Conservation (phyloP, 1,140 invertebrate species). For the Dreissena polymorpha region DNA sequence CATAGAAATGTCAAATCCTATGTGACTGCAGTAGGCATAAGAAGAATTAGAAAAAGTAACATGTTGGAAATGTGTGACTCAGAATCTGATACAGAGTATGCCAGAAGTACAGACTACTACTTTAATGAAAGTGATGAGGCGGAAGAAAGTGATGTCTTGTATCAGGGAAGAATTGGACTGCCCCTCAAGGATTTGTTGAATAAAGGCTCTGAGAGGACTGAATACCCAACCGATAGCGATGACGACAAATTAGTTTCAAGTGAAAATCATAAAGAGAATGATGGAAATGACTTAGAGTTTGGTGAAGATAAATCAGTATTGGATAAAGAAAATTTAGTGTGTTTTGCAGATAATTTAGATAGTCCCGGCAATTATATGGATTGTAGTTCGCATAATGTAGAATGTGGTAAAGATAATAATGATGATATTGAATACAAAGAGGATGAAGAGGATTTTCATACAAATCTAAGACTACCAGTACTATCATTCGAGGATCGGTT, state of each 20-base stretch:
- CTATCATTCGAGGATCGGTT: conserved; percentile 39
- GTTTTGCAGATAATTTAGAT: no score
- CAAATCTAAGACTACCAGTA: conserved; percentile 14
- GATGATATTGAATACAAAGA: neutral
- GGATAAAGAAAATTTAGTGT: no score
- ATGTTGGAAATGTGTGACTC: conserved; percentile 39
- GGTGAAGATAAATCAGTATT: no score
- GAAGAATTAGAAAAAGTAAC: conserved; percentile 42
- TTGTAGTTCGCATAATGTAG: neutral
- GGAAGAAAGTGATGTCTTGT: neutral
- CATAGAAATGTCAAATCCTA: conserved; percentile 14
- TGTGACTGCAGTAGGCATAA: conserved; percentile 23
- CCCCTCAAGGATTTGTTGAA: neutral
- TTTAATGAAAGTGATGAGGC: conserved; percentile 16
- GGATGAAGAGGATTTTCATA: neutral
- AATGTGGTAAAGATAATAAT: neutral
- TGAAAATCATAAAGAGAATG: no score
- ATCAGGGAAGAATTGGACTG: conserved; percentile 5
- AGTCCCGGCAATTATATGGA: neutral
- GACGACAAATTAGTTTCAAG: no score
- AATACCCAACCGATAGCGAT: no score
- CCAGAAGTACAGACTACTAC: neutral
- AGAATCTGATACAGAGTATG: conserved; percentile 31
- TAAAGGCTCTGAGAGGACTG: neutral
- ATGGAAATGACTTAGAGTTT: no score